Evolutionary conservation across 1,140 invertebrate genomes (phyloP), one percentile per base, ranked within the genome.

Genomic region (Nylanderia fulva): DNA sequence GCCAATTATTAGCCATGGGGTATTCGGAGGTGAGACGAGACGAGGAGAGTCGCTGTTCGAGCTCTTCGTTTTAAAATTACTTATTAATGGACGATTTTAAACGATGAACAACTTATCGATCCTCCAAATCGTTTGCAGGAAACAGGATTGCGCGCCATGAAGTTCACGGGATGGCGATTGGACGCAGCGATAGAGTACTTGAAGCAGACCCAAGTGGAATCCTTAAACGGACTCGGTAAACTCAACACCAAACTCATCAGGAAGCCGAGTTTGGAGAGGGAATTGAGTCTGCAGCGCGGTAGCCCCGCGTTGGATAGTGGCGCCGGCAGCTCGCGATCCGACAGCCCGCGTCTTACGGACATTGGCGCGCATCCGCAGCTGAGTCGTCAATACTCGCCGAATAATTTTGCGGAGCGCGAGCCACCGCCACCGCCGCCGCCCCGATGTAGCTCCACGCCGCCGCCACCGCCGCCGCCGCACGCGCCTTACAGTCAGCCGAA

Each of bases 231-330:
- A 5, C 92, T 96, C 63, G 95, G 95, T 66, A 95, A 96, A 85
- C 95, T 97, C 64, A 96, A 96, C 87, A 96, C 96, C 54, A 98
- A 98, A 93, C 95, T 98, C 8, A 98, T 97, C 86, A 96, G 98
- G 68, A 98, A 98, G 92, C 97, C 98, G 18, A 98, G 97, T 93
- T 96, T 98, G 80, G 98, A 99, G 93, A 95, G 97, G 56, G 97
- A 98, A 91, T 93, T 97, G 24, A 96, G 95, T 89, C 94, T 97
- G 29, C 97, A 97, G 71, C 95, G 98, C 72, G 97, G 97, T 9
- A 98, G 98, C 94, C 98, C 98, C 0, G 98, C 97, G 0, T 95
- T 98, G 58, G 98, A 98, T 87, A 98, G 97, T 60, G 97, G 97
- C 8, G 97, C 97, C 18, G 98, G 97, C 21, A 98, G 98, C 92